Base-by-base conservation (phyloP, 2,113 vertebrate genomes). In the Equus przewalskii region DNA sequence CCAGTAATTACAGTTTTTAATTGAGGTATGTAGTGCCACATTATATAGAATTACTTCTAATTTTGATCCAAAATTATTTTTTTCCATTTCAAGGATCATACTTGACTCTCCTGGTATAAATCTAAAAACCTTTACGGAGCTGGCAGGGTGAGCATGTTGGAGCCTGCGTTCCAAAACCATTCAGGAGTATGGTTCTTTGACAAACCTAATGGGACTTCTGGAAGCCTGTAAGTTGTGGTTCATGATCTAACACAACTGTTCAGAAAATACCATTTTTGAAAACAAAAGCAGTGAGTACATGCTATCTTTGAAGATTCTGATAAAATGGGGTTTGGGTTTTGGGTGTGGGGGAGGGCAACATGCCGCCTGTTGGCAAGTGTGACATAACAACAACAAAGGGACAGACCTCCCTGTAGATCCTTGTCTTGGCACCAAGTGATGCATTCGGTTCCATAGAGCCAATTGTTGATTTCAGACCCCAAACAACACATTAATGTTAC, bases 231-330 rank as follows among this genome's bases (percentile, higher is more conserved):
- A 10, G 6, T 26, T 70, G n/a, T 78, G 69, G 28, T 51, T 91
- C 82, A 81, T 60, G 41, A 30, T 22, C 21, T 22, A 76, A 82
- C 12, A 93, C 21, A 65, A 41, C 16, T 41, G 22, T 70, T 26
- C 15, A 87, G 92, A 44, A 90, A 78, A 73, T 7, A 33, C 2
- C 21, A 76, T 28, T 82, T 94, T 67, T 65, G 54, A 85, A 92
- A 96, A 84, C 6, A 87, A 67, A 54, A 73, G 28, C 56, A 83
- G 12, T 72, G 41, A 84, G 12, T 7, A n/a, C 33, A 9, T 7
- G 28, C 12, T 46, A 33, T 70, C 69, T 60, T 80, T 64, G 16
- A 82, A 85, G 56, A 82, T 21, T 91, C 56, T 49, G 72, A 30
- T 16, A n/a, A 54, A 49, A 49, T 1, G 13, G 36, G 6, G 10